Conservation (phyloP, 2,797 vertebrate species). For the Gobionotothen gibberifrons region DNA sequence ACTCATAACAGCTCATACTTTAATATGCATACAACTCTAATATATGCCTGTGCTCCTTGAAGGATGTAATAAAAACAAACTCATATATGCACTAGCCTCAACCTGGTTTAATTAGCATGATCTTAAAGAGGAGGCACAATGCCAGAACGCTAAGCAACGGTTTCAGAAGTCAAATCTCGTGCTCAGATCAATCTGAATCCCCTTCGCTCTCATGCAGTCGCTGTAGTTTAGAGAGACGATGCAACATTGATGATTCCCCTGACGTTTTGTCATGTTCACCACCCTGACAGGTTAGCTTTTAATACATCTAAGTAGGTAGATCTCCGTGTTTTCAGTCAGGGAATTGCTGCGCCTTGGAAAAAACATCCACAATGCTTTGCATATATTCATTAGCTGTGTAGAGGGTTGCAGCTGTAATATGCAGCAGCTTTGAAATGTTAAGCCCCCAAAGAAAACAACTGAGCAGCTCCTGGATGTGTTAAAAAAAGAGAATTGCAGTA, state of each 20-base stretch:
- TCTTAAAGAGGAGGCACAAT: constrained; percentile 8
- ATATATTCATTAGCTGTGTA: constrained; percentile 48
- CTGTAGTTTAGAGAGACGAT: constrained; percentile 17
- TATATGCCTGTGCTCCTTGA: background rate
- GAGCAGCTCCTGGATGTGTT: background rate
- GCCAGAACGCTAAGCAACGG: constrained; percentile 1
- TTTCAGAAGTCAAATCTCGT: constrained; percentile 34
- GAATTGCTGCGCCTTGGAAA: constrained; percentile 41
- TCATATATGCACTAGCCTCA: constrained; percentile 1
- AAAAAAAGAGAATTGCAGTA: constrained; percentile 12
- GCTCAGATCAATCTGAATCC: constrained; percentile 50
- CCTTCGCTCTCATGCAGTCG: constrained; percentile 20
- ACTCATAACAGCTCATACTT: constrained; percentile 8
- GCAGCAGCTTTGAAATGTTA: constrained; percentile 36
- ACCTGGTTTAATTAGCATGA: constrained; percentile 23
- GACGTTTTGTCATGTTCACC: constrained; percentile 52
- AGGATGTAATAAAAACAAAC: constrained; percentile 1
- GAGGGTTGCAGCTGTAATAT: constrained; percentile 24
- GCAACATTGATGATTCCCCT: constrained; percentile 40
- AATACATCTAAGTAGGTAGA: constrained; percentile 60
- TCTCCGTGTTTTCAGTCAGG: constrained; percentile 31
- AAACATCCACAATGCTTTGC: constrained; percentile 34
- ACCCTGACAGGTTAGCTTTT: constrained; percentile 27
- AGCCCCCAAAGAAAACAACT: constrained; percentile 30
- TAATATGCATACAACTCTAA: constrained; percentile 17